Conservation (phyloP, 2,797 vertebrate genomes). For the Ciconia nigra region DNA sequence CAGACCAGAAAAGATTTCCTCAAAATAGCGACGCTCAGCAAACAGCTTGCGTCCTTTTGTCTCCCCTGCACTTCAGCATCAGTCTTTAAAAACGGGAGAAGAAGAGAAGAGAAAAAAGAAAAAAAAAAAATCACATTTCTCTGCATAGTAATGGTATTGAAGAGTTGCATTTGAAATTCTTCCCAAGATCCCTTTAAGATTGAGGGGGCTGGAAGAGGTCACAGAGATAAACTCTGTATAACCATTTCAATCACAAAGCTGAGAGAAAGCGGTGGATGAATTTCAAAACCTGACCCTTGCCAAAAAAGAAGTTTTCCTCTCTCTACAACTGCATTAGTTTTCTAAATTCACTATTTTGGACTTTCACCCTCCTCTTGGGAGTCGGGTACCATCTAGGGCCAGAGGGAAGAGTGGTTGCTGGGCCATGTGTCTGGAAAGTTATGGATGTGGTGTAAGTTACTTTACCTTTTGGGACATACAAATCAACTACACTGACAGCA, state of each 20-base stretch:
- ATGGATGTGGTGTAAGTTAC: neutral
- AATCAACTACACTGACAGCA: accelerated
- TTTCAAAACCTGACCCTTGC: neutral
- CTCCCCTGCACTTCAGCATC: neutral
- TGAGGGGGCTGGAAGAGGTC: neutral
- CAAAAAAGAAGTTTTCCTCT: neutral
- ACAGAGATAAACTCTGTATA: neutral
- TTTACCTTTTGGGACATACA: neutral
- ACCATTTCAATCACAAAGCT: neutral
- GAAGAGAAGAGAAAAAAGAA: too few species aligned
- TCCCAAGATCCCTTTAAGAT: neutral
- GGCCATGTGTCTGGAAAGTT: neutral
- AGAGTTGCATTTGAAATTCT: neutral
- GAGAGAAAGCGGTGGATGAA: neutral
- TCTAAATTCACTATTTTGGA: neutral
- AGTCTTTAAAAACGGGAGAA: neutral
- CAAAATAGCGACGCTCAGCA: neutral
- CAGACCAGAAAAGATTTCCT: neutral
- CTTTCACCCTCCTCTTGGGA: neutral
- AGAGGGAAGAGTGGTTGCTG: neutral
- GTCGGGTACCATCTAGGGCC: accelerated
- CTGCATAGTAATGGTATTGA: neutral
- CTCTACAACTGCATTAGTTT: neutral
- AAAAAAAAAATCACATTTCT: neutral
- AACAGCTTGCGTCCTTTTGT: neutral